Evolutionary conservation across 2,113 vertebrate species (phyloP).

Genomic region (Microtus montanus): DNA sequence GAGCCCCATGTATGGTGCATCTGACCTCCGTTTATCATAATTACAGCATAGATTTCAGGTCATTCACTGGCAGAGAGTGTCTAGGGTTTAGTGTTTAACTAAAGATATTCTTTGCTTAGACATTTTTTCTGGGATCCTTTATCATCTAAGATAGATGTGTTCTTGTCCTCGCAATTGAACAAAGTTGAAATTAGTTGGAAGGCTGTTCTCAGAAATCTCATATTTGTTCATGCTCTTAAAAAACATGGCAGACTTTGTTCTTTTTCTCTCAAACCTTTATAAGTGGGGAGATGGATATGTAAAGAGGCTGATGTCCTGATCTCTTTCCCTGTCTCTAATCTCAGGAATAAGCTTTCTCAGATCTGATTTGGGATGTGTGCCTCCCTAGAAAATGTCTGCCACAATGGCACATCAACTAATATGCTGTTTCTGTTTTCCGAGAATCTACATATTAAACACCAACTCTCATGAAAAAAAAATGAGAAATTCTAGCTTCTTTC

Average conservation of each 20-base stretch:
- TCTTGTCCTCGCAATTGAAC: conserved; percentile 28
- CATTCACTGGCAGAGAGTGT: conserved; percentile 64
- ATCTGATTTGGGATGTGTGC: not conserved
- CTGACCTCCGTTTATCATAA: conserved; percentile 71
- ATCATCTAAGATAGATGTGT: conserved; percentile 53
- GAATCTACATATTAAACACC: not conserved
- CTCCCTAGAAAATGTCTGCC: not conserved
- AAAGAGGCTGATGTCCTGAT: not conserved
- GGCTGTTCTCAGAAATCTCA: conserved; percentile 6
- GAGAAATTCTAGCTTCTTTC: not conserved
- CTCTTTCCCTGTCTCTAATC: not conserved
- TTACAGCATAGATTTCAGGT: conserved; percentile 67
- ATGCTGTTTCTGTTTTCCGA: not conserved
- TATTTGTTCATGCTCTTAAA: conserved; percentile 14
- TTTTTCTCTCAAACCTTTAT: not conserved
- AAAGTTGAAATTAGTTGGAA: not conserved
- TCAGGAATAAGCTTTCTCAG: not conserved
- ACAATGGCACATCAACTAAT: not conserved
- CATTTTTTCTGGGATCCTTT: conserved; percentile 51
- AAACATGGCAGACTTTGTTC: not conserved
- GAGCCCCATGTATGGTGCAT: not conserved
- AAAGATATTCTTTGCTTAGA: conserved; percentile 59
- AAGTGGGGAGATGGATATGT: not conserved
- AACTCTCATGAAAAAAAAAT: not conserved
- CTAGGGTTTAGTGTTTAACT: conserved; percentile 65